Conservation (phyloP, 2,113 vertebrate genomes). For the Capreolus pygargus region DNA sequence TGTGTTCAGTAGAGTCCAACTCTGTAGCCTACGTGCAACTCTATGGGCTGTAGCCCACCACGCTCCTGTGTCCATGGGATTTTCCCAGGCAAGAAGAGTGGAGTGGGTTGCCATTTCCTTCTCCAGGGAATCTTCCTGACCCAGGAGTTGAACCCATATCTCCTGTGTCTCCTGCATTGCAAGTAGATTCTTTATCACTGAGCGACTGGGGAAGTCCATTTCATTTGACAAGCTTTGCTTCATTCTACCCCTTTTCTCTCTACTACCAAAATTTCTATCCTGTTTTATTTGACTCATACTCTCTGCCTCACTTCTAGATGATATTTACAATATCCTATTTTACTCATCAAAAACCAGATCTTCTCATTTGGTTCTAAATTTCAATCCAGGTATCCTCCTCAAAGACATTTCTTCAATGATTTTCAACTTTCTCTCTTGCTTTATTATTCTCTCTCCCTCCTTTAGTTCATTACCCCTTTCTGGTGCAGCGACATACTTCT, state of each 20-base stretch:
- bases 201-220: no score
- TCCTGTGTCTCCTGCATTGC: no score
- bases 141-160: no score
- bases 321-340: not conserved
- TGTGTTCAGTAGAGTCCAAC: not conserved
- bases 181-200: no score
- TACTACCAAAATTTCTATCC: not conserved
- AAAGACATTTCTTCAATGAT: not conserved
- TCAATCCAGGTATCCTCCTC: not conserved
- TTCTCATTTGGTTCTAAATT: not conserved
- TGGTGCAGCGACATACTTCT: not conserved
- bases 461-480: not conserved
- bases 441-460: not conserved
- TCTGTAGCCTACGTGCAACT: not conserved
- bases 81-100: no score
- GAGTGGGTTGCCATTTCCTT: no score
- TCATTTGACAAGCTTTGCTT: not conserved
- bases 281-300: not conserved
- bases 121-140: no score
- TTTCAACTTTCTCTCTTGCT: not conserved
- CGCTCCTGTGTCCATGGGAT: not conserved
- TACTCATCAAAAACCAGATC: not conserved
- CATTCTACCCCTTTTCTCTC: not conserved
- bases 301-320: not conserved
- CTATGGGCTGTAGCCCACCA: not conserved